A percentile compares a stretch with the other conserved stretches of the same genome.
These are phyloP conservation scores for Xestia ashworthii DNA, from an alignment of 2,888 invertebrate species.

Conservation along the genomic window DNA sequence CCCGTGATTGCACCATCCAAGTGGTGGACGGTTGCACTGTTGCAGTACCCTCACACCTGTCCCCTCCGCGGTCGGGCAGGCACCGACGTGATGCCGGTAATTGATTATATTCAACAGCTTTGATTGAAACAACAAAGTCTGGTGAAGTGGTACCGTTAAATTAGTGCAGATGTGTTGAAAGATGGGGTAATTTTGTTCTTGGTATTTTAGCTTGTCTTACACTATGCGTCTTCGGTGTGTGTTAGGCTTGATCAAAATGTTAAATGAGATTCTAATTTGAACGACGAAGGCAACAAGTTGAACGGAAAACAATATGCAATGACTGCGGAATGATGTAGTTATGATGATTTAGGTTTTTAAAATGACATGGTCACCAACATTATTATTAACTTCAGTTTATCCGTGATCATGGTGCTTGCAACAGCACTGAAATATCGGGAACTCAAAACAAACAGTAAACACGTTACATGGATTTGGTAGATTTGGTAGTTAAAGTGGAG, in stretches of 20 bases:
- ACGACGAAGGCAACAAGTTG: not conserved
- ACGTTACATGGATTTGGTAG: too few relatives aligned
- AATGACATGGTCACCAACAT: too few relatives aligned
- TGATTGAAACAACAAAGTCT: slow-evolving; percentile 47
- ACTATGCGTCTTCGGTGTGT: too few relatives aligned
- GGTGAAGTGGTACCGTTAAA: slow-evolving; percentile 31
- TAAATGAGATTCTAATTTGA: not conserved
- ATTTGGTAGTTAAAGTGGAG: too few relatives aligned
- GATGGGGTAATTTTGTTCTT: not conserved
- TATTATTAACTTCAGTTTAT: too few relatives aligned
- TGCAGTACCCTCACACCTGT: slow-evolving; percentile 70
- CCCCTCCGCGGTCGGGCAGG: slow-evolving; percentile 63
- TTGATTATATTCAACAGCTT: slow-evolving; percentile 60
- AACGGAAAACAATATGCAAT: not conserved
- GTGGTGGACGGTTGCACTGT: slow-evolving; percentile 21
- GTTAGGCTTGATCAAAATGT: not conserved
- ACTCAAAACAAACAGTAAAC: too few relatives aligned
- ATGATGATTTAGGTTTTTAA: too few relatives aligned
- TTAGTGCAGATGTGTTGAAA: slow-evolving; percentile 24
- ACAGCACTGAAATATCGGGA: too few relatives aligned
- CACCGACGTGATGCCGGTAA: slow-evolving; percentile 50
- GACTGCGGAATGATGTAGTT: not conserved
- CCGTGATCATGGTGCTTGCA: too few relatives aligned
- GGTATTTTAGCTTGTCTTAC: too few relatives aligned
- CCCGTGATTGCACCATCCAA: slow-evolving; percentile 68